Conservation (phyloP, 2,888 invertebrate species). For the Cephus pulcher region DNA sequence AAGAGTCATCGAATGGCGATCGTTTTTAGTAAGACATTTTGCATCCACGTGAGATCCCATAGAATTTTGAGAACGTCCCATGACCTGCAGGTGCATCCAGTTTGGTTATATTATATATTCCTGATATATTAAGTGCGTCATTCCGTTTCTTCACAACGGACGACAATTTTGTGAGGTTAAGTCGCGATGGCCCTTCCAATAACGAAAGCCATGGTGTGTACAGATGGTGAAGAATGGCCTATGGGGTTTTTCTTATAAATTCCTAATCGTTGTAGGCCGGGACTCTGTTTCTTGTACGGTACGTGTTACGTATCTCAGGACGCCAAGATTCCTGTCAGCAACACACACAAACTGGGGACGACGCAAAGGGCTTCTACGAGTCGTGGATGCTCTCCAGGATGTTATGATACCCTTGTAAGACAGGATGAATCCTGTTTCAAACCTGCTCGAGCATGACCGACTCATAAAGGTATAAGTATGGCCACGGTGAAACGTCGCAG, state of each 20-base stretch:
- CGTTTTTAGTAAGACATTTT: conserved; percentile 2
- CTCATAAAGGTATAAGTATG: conserved; percentile 8
- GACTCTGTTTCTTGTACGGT: conserved; percentile 42
- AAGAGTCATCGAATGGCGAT: conserved; percentile 36
- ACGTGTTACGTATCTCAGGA: not conserved
- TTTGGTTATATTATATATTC: conserved; percentile 19
- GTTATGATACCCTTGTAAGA: conserved; percentile 52
- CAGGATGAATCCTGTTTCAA: conserved; percentile 50
- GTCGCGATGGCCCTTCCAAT: conserved; percentile 18
- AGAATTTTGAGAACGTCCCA: not conserved
- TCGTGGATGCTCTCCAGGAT: conserved; percentile 25
- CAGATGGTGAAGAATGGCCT: not conserved
- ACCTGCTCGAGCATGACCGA: conserved; percentile 53
- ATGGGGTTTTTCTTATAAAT: conserved; percentile 31
- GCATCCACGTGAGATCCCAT: not conserved
- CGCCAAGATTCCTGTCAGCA: not conserved
- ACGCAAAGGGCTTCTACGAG: not conserved
- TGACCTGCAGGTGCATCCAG: not conserved
- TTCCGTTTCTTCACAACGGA: not conserved
- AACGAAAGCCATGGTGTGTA: conserved; percentile 12
- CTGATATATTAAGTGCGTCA: conserved; percentile 18
- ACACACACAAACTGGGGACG: not conserved
- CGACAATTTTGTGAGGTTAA: not conserved
- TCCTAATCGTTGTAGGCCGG: conserved; percentile 42
- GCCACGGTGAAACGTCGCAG: not conserved